Evolutionary conservation across 1,140 invertebrate species (phyloP).

Genomic region (Dufourea novaeangliae): DNA sequence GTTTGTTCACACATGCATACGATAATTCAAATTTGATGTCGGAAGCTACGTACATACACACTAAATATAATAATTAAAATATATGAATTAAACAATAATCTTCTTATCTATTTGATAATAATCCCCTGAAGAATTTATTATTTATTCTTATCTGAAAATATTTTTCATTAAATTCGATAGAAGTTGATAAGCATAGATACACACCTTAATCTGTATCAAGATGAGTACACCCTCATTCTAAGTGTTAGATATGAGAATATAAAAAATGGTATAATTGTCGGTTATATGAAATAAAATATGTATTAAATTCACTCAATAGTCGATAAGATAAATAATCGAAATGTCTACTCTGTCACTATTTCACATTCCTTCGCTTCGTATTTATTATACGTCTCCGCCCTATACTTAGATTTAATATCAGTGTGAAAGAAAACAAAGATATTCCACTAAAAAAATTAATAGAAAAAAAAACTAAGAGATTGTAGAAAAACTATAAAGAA

Average conservation of each 20-base stretch:
- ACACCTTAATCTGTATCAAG: not conserved
- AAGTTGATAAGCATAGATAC: too few relatives aligned
- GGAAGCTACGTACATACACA: not conserved
- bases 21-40: not conserved
- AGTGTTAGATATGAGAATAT: not conserved
- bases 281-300: not conserved
- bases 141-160: not conserved
- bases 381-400: too few relatives aligned
- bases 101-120: slow-evolving; percentile 9
- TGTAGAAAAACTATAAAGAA: too few relatives aligned
- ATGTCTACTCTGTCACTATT: not conserved
- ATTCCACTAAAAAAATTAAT: too few relatives aligned
- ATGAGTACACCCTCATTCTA: too few relatives aligned
- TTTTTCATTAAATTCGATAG: not conserved
- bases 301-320: too few relatives aligned
- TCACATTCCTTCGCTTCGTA: too few relatives aligned
- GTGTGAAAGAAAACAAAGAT: too few relatives aligned
- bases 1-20: not conserved
- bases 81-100: not conserved
- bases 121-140: slow-evolving; percentile 23
- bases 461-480: too few relatives aligned
- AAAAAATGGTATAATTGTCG: too few relatives aligned
- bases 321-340: too few relatives aligned
- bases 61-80: not conserved
- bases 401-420: too few relatives aligned